Evolutionary conservation across 2,113 vertebrate genomes (phyloP).

Genomic region (Tragelaphus imberbis): DNA sequence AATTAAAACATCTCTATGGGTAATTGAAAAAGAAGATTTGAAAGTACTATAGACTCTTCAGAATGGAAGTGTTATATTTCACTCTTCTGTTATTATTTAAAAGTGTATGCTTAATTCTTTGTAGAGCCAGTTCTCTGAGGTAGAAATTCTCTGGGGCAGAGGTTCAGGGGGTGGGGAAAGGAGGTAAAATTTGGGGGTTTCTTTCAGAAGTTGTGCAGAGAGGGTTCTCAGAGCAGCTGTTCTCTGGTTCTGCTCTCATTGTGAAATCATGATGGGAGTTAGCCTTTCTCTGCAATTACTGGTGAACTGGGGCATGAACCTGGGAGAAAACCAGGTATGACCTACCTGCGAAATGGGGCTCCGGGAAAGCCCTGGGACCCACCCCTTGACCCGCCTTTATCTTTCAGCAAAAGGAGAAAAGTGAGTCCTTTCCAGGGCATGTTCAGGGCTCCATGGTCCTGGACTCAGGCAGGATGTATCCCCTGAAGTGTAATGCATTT

Average conservation of each 20-base stretch:
- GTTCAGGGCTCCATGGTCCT: slow-evolving; percentile 41
- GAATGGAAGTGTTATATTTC: slow-evolving; percentile 30
- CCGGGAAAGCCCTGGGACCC: background rate
- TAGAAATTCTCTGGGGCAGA: background rate
- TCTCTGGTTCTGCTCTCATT: background rate
- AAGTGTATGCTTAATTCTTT: slow-evolving; percentile 1
- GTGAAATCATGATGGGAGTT: background rate
- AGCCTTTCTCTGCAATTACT: background rate
- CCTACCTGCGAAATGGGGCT: background rate
- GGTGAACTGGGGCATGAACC: background rate
- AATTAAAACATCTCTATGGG: slow-evolving; percentile 30
- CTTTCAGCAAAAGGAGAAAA: slow-evolving; percentile 45
- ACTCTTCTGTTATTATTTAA: slow-evolving; percentile 33
- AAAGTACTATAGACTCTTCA: slow-evolving; percentile 27
- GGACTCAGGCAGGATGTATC: slow-evolving; percentile 39
- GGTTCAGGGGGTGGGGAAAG: background rate
- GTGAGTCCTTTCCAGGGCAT: slow-evolving; percentile 21
- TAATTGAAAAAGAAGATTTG: slow-evolving; percentile 31
- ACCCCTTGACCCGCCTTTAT: background rate
- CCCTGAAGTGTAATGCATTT: slow-evolving; percentile 51
- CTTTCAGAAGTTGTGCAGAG: background rate
- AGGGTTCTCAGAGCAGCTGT: background rate
- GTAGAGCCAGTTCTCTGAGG: background rate
- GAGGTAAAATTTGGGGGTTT: background rate
- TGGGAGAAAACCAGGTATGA: background rate